Evolutionary conservation across 1,140 invertebrate species (phyloP), one percentile per base, ranked within the genome.

Genomic region (Hyles vespertilio): DNA sequence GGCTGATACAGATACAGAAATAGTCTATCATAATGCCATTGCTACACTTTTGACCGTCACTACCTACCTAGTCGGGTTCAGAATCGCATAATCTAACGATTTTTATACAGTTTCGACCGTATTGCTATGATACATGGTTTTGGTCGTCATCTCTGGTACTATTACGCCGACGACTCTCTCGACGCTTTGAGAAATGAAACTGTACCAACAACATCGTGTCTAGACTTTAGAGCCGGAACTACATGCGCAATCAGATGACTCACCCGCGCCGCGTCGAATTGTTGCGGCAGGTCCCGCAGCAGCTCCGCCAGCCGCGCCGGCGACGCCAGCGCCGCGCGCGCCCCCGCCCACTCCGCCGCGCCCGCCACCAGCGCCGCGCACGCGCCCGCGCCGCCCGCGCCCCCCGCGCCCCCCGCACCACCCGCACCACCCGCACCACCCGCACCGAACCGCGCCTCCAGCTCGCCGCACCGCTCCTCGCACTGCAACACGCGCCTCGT

Each of bases 321-420:
- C 2, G 36, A 5, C 49, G 49, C 56, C 36, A 58, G 56, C 49
- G 36, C 22, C 36, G 32, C n/a, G 33, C 34, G 56, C 43, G 56
- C 56, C 6, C 8, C 12, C 49, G 3, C 49, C 56, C 49, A 53
- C 48, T 45, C 55, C 10, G 9, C 48, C 33, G 43, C 56, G 32
- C 56, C 22, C 12, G 22, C 47, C 36, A 43, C 11, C 11, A 48
- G 34, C 51, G 52, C 33, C 40, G 40, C 34, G n/a, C 48, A 40
- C 51, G 49, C 46, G 36, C 40, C 57, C 48, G 50, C 32, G 55
- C 36, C 32, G 12, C 33, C 7, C 58, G 8, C 50, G n/a, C 45
- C 40, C 34, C 50, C 32, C 46, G 12, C 32, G 43, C 32, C 11
- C 22, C 32, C 44, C n/a, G 22, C 40, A 4, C 36, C 7, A 3